Evolutionary conservation across 2,797 vertebrate species (phyloP), one percentile per base, ranked within the genome.

Genomic region (Phrynocephalus forsythii): DNA sequence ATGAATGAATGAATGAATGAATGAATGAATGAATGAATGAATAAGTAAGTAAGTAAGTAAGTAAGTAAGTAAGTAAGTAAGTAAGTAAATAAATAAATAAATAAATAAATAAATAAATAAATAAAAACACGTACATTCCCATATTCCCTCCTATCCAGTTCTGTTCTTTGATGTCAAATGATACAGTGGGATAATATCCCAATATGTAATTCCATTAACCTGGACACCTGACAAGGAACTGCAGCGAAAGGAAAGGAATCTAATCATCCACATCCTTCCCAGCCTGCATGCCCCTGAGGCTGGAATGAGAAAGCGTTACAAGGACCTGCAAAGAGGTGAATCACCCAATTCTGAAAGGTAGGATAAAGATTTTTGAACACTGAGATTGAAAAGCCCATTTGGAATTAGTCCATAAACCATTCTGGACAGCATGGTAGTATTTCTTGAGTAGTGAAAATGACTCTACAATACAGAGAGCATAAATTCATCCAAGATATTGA

Each of bases 401-500:
- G 52, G 33, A 84, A 66, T 88, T 66, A 84, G 68, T 84, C 78
- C 63, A 84, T 73, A 88, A 72, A 84, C 30, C 26, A 67, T 60
- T 73, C 63, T 79, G 26, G 38, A 56, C 38, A 84, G 6, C 56
- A 84, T 7, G 50, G 76, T 66, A 24, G 28, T 50, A 84, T 48
- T 73, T 88, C 60, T 84, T 84, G 33, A 79, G 68, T 50, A 26
- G n/a, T 67, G 24, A 13, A 75, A 44, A 84, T 33, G 52, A 80
- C 69, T 79, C 83, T 66, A 79, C 9, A 16, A 33, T 52, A 48
- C 60, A 48, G 44, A 72, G 22, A 50, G n/a, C 18, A 84, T 79
- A 79, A 44, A 84, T 73, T 88, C 75, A 84, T 79, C 77, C 13
- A 63, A 38, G n/a, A 22, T 84, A 88, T 63, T 84, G 69, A 75